These are phyloP conservation scores for Emydura subglobosa DNA, from an alignment of 2,113 vertebrate genomes.

Conservation along the genomic window DNA sequence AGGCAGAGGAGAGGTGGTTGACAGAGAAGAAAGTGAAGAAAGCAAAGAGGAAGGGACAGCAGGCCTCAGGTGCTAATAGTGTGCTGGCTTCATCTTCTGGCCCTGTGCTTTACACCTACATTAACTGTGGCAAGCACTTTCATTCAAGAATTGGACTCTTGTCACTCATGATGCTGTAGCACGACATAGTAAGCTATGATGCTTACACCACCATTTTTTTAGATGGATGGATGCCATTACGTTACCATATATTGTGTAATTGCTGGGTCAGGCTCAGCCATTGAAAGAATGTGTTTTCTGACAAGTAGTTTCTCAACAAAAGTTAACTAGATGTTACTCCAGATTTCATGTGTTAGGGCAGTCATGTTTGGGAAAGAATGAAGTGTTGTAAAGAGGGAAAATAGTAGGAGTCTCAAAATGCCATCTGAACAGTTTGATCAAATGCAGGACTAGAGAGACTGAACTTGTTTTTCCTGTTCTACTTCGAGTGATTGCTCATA, in stretches of 20 bases:
- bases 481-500: background rate
- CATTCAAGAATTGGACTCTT: background rate
- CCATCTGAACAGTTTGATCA: background rate
- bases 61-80: background rate
- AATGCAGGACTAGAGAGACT: background rate
- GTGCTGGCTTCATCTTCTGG: background rate
- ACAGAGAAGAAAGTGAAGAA: background rate
- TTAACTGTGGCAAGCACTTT: background rate
- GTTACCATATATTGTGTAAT: conserved; percentile 43
- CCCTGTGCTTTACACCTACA: background rate
- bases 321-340: conserved; percentile 46
- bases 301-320: conserved; percentile 59
- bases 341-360: conserved; percentile 24
- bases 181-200: background rate
- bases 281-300: conserved; percentile 57
- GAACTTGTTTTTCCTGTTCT: background rate
- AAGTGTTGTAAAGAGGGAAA: background rate
- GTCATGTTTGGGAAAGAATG: background rate
- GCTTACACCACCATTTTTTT: background rate
- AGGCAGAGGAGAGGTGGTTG: background rate
- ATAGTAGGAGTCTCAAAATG: background rate
- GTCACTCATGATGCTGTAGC: background rate
- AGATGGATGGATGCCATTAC: no score
- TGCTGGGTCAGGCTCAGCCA: conserved; percentile 62
- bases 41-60: background rate